Base-by-base conservation (phyloP, 2,797 vertebrate species). In the Hippoglossus hippoglossus region DNA sequence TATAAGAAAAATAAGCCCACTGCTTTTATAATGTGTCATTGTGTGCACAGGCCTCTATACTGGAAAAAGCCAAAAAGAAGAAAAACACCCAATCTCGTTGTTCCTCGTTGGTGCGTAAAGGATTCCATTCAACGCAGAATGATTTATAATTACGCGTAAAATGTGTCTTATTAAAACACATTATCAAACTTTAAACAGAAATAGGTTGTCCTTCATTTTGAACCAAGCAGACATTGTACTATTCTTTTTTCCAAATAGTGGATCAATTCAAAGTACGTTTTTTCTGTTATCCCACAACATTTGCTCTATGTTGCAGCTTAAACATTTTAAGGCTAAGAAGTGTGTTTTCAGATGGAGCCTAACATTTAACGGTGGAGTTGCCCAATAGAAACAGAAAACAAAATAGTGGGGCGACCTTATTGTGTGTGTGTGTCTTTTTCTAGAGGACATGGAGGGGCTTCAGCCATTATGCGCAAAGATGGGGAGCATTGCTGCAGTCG, bases 401-500 rank as follows among this genome's bases (percentile, higher is more conserved):
- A 4, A 3, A 6, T 13, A 31, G 19, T 11, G 10, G 49, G 36
- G 28, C 2, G 34, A 9, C 22, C 63, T 56, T 54, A 31, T 72
- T 58, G 58, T 47, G 57, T 73, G 62, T 73, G 10, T 58, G 58
- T 47, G 57, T 73, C 57, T 73, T 11, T 44, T 57, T 74, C 62
- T 71, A 71, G 80, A 60, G 84, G 84, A 90, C 89, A 89, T 77
- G 91, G 93, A 94, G 93, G 94, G 94, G 94, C 93, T 93, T 93
- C 91, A 85, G 92, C 94, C 94, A 94, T 95, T 96, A 96, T 96
- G 96, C 95, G 93, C 94, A 95, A 92, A 86, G 95, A 95, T 94
- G 93, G 94, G 93, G 95, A 95, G 96, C 96, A 96, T 95, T 97
- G 96, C 97, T 95, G 96, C 97, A 93, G 93, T 91, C 86, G 26